Base-by-base conservation (phyloP, 2,113 vertebrate genomes). In the Campylorhamphus procurvoides region DNA sequence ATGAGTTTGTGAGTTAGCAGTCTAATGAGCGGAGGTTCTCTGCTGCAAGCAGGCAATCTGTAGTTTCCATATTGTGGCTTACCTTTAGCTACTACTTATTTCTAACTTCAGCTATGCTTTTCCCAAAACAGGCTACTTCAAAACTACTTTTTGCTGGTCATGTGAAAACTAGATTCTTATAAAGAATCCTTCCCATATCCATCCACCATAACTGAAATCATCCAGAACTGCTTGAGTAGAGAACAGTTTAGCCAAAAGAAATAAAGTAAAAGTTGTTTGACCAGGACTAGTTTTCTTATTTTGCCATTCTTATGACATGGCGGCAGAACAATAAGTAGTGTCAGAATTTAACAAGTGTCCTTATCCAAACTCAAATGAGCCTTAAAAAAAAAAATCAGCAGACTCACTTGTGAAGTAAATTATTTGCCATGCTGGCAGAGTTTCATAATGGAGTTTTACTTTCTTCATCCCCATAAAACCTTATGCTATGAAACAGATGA, bases 1-100 rank as follows among this genome's bases (percentile, higher is more conserved):
- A 98, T 86, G 92, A 96, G 90, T 94, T 97, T 96, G 89, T 96
- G 94, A 97, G 96, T 95, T 97, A 96, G 68, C 78, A 95, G 87
- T 91, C 89, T 96, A 98, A 97, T 95, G 91, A 97, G 83, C 82
- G 97, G 90, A 95, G 50, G 46, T 96, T 97, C 95, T 94, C 94
- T 92, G 63, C 80, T 96, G 69, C 75, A 89, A 85, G 44, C 24
- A 96, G 78, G 72, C 93, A 95, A 92, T 77, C 95, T 63, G 63
- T 91, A 89, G 69, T 93, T 97, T 96, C 69, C 81, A 94, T 76
- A 86, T 94, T 96, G 83, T 89, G 94, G 58, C 12, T 97, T 96
- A 96, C 76, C 62, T 98, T 96, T 89, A 93, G 40, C 50, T 94
- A 92, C 73, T 94, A 92, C 73, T 44, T 92, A 58, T 93, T 97